phyloP scores from a whole-genome alignment of 2,888 invertebrate genomes.

The Nycteola revayana region DNA sequence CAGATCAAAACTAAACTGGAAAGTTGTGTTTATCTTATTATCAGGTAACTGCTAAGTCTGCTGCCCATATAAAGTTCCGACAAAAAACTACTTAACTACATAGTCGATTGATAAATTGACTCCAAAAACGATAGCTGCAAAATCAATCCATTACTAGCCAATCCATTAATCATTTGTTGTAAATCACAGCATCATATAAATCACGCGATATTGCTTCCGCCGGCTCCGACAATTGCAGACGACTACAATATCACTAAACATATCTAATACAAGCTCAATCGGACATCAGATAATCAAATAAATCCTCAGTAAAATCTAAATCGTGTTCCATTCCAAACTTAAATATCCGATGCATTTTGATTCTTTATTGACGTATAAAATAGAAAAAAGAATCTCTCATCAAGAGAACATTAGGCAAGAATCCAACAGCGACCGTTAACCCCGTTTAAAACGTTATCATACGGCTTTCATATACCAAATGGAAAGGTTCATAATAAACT shows the following conservation, averaged over 20 bases:
- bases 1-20: no score
- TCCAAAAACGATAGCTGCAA: no score
- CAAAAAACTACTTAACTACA: no score
- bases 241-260: constrained; percentile 2
- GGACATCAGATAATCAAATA: no score
- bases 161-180: no score
- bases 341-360: constrained; percentile 5
- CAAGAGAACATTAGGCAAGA: constrained; percentile 61
- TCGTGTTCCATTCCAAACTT: neutral
- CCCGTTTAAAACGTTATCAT: constrained; percentile 46
- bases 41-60: no score
- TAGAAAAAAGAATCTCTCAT: constrained; percentile 29
- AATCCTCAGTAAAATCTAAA: no score
- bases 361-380: constrained; percentile 2
- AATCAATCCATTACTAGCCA: no score
- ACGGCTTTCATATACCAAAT: constrained; percentile 28
- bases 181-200: no score
- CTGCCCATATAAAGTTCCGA: no score
- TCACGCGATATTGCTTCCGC: constrained; percentile 21
- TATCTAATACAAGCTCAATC: neutral
- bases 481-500: constrained; percentile 51
- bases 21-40: no score
- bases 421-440: constrained; percentile 60
- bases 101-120: no score
- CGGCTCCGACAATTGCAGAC: constrained; percentile 9